These are phyloP conservation scores for Pteria penguin DNA, from an alignment of 2,888 invertebrate genomes.

Conservation along the genomic window DNA sequence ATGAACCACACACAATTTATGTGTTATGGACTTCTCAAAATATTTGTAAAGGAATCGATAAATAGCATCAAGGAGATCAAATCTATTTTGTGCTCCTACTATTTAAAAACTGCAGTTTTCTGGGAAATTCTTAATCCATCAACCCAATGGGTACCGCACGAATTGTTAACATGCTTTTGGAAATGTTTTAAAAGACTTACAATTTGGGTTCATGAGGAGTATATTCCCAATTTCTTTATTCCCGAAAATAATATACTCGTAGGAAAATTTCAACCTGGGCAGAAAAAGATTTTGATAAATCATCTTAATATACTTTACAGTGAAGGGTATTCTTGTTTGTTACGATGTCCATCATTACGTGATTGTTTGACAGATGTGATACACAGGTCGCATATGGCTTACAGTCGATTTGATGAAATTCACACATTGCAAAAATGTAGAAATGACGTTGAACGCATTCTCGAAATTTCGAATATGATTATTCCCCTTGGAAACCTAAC, in stretches of 20 bases:
- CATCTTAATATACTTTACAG: background rate
- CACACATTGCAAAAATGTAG: background rate
- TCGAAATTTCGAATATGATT: background rate
- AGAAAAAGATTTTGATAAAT: background rate
- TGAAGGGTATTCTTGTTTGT: background rate
- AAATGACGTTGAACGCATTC: background rate
- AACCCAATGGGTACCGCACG: background rate
- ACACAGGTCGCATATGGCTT: too few species aligned
- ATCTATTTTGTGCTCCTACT: background rate
- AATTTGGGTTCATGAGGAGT: background rate
- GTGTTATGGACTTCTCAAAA: slow-evolving; percentile 1
- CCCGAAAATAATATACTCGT: slow-evolving; percentile 8
- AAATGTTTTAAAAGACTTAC: background rate
- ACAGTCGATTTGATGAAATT: too few species aligned
- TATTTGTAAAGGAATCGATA: background rate
- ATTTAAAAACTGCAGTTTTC: slow-evolving; percentile 1
- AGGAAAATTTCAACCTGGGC: background rate
- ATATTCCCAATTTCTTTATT: slow-evolving; percentile 16
- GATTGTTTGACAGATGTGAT: too few species aligned
- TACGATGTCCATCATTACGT: too few species aligned
- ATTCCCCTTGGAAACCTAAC: too few species aligned
- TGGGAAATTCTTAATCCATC: background rate
- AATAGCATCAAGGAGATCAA: background rate
- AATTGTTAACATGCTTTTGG: background rate
- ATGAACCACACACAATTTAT: slow-evolving; percentile 4